phyloP scores from a whole-genome alignment of 2,797 vertebrate genomes.

The Lates japonicus region DNA sequence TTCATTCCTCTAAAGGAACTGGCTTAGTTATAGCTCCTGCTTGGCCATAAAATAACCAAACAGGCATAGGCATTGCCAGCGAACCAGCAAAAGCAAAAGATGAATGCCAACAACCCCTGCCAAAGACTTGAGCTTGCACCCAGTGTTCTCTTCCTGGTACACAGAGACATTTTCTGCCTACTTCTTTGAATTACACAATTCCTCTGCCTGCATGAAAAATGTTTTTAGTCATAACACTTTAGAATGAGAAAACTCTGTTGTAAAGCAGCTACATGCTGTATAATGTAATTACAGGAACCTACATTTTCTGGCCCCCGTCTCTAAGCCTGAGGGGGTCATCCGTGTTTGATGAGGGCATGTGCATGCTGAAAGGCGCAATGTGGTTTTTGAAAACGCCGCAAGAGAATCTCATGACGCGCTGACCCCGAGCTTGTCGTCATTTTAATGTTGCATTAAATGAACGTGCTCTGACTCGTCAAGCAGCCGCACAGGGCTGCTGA shows the following conservation, averaged over 20 bases:
- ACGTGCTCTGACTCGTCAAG: slow-evolving; percentile 51
- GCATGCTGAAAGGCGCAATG: not conserved
- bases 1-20: slow-evolving; percentile 62
- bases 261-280: slow-evolving; percentile 19
- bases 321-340: slow-evolving; percentile 12
- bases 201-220: slow-evolving; percentile 30
- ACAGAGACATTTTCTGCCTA: slow-evolving; percentile 51
- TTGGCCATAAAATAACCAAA: slow-evolving; percentile 78
- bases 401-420: slow-evolving; percentile 19
- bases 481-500: slow-evolving; percentile 20
- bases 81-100: slow-evolving; percentile 69
- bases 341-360: slow-evolving; percentile 26
- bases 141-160: slow-evolving; percentile 67
- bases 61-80: slow-evolving; percentile 65
- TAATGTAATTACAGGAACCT: slow-evolving; percentile 22
- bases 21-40: slow-evolving; percentile 65
- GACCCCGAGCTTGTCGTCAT: slow-evolving; percentile 48
- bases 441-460: slow-evolving; percentile 57
- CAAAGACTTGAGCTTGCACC: slow-evolving; percentile 72
- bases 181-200: slow-evolving; percentile 52
- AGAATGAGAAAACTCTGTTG: slow-evolving; percentile 18
- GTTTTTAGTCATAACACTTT: slow-evolving; percentile 33
- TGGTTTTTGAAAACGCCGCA: slow-evolving; percentile 19
- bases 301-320: slow-evolving; percentile 12
- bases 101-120: slow-evolving; percentile 71